Base-by-base conservation (phyloP, 53 echinoderm and acorn worm genomes). In the Echinarachnius parma region DNA sequence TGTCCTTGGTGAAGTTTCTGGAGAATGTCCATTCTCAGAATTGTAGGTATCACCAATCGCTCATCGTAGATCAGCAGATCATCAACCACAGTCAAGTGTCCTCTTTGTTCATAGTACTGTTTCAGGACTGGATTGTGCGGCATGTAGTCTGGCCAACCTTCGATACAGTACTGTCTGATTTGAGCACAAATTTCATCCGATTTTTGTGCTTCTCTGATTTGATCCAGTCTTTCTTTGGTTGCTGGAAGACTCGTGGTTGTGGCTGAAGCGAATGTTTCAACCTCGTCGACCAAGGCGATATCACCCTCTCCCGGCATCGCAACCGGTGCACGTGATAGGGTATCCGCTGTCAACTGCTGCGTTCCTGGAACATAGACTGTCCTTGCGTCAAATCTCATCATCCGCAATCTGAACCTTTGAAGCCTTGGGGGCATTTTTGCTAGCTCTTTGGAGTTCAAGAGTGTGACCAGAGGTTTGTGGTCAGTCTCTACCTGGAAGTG, bases 381-480 rank as follows among this genome's bases (percentile, higher is more conserved):
- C 10, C 9, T 32, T 13, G 80, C 75, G 44, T 34, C 25, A 32
- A 64, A 80, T 60, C 75, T 26, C 80, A 85, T 85, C 58, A 85
- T 5, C 32, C 64, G 36, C 13, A 80, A 60, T 1, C 80, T 21
- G 35, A 85, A 85, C 28, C 80, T 45, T 35, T 60, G 78, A 7
- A 83, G 42, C 21, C 78, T 59, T 32, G 70, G 78, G 79, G 79
- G 78, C 78, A 84, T 46, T 26, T 79, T 85, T 23, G 80, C 39
- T 28, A 75, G 44, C 34, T 80, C 64, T 5, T 37, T 85, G 13
- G 64, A 30, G 15, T 31, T 72, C 33, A 85, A 48, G 9, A 79
- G 75, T 18, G 80, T 67, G 28, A 86, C 80, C 23, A 86, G 61
- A 9, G 86, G 86, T 48, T 86, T 86, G 67, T 86, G 86, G 60